Conservation (phyloP, 2,113 vertebrate species). For the Sardina pilchardus region DNA sequence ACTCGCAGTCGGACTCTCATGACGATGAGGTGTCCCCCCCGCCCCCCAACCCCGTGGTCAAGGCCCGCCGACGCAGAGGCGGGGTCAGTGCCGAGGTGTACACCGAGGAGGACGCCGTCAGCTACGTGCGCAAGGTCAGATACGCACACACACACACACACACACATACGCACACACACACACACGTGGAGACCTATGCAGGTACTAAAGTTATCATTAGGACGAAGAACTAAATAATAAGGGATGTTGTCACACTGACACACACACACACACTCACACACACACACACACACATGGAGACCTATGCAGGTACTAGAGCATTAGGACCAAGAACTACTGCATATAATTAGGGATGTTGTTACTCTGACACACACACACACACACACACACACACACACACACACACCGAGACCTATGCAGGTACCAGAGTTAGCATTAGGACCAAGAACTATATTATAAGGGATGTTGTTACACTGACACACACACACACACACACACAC, state of each 20-base stretch:
- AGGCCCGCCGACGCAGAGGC: conserved; percentile 85
- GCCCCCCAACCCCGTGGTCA: conserved; percentile 89
- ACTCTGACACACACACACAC: neutral
- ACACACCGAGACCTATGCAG: neutral
- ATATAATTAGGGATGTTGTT: no score
- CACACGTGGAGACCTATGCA: neutral
- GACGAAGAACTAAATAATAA: no score
- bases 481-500: neutral
- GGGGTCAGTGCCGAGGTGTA: conserved; percentile 97
- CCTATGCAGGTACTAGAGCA: neutral
- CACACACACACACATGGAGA: neutral
- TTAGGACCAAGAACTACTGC: no score
- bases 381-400: conserved; percentile 25
- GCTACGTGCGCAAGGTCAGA: conserved; percentile 94
- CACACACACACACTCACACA: neutral
- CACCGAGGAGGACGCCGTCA: conserved; percentile 95
- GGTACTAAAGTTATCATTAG: no score
- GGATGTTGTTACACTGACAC: neutral
- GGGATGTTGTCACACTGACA: neutral
- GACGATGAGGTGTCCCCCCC: conserved; percentile 92
- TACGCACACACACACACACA: neutral
- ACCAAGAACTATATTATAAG: no score
- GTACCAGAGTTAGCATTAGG: no score
- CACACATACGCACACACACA: conserved; percentile 23
- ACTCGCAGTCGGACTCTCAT: conserved; percentile 89